Conservation (phyloP, 2,113 vertebrate genomes). For the Speoplatyrhinus poulsoni region DNA sequence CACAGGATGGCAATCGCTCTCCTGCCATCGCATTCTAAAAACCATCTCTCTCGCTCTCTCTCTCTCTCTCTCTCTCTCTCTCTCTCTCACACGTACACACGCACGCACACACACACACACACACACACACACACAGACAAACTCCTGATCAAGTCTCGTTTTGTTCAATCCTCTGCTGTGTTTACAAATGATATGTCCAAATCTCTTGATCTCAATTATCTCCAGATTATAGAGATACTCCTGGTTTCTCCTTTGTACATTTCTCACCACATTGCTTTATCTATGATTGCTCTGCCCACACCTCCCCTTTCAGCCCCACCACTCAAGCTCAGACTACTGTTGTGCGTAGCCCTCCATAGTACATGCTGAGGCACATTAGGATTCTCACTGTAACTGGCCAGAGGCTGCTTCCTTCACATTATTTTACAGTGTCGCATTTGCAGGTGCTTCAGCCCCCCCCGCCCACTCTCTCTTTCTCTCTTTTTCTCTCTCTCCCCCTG, state of each 20-base stretch:
- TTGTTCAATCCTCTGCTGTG: constrained; percentile 44
- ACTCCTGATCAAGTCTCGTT: constrained; percentile 42
- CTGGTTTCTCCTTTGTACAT: constrained; percentile 25
- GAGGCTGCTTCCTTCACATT: constrained; percentile 46
- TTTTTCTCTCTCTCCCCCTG: constrained; percentile 9
- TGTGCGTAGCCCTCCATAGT: constrained; percentile 39
- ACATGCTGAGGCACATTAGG: constrained; percentile 44
- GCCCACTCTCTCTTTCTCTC: constrained; percentile 10
- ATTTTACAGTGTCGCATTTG: constrained; percentile 70
- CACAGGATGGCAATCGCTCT: constrained; percentile 28
- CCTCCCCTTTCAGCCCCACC: constrained; percentile 36
- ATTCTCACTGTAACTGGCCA: constrained; percentile 47
- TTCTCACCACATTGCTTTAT: constrained; percentile 36
- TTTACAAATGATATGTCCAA: constrained; percentile 55
- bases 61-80: no score
- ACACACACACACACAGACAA: constrained; percentile 29
- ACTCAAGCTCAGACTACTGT: constrained; percentile 44
- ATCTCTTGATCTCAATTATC: constrained; percentile 36
- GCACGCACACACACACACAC: constrained; percentile 22
- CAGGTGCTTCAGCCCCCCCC: constrained; percentile 69
- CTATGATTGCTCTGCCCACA: constrained; percentile 33
- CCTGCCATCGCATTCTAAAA: constrained; percentile 28
- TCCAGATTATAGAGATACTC: constrained; percentile 55
- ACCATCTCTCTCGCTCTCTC: constrained; percentile 17
- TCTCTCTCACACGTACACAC: no score